Base-by-base conservation (phyloP, 2,888 invertebrate genomes). In the Cephus pygmeus region DNA sequence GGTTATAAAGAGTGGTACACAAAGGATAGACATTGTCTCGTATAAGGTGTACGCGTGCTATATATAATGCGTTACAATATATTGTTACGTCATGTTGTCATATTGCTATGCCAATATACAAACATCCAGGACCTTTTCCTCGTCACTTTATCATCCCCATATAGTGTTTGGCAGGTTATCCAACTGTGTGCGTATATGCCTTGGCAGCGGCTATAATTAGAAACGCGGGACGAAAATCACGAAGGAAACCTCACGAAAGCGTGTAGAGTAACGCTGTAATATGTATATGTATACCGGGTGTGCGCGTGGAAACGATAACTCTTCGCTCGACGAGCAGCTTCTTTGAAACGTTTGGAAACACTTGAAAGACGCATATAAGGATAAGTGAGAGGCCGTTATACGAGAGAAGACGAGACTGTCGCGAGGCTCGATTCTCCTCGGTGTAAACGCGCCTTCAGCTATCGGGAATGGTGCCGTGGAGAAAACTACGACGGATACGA, bases 1-100 rank as follows among this genome's bases (percentile, higher is more conserved):
- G 77, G 79, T 75, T 82, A 82, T 82, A 79, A 84, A 85, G 82
- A 80, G 34, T 71, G 31, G 11, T 31, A 71, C 31, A 71, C 71
- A 71, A 34, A 71, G 71, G 30, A 23, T 56, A 56, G 9, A 23
- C 56, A 12, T 31, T 15, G n/a, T 23, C 31, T 34, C 12, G 23
- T 56, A 23, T 4, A 6, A 23, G 56, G 23, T 56, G 23, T 56
- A 56, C 23, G 23, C 40, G 15, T 40, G 40, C 1, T 23, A 9
- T 23, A 9, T 3, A 9, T 23, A 23, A 56, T 56, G 23, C 9
- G 23, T 23, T 9, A 9, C 23, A 56, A 23, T 56, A 56, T 56
- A 56, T 23, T 15, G 56, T 56, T 56, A 56, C 56, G 56, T 56
- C 23, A 56, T 56, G 23, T 56, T 56, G 23, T 9, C 56, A 23